Percentiles rank a stretch among this genome's conserved stretches.
Conservation (phyloP, 2,797 vertebrate genomes). For the Hypotaenidia okinawae region DNA sequence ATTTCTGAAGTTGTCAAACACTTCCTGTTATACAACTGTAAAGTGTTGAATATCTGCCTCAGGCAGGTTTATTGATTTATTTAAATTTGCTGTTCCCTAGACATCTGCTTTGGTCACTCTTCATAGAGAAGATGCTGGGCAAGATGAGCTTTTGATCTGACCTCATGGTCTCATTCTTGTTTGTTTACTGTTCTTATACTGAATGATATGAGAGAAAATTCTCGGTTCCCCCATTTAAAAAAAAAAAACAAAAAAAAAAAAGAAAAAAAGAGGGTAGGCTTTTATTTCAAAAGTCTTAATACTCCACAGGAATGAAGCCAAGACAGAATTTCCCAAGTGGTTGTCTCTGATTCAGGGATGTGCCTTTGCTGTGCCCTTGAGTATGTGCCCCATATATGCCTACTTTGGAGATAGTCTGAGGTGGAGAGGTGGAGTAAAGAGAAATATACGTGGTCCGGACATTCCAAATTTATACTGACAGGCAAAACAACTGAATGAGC, state of each 20-base stretch:
- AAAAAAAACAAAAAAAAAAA: not conserved
- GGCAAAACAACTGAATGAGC: not conserved
- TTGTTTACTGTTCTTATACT: conserved; percentile 32
- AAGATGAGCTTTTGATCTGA: not conserved
- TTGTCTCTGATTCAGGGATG: not conserved
- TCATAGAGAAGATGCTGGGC: conserved; percentile 4
- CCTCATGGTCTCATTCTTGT: not conserved
- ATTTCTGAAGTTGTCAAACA: conserved; percentile 58
- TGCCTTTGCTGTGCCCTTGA: not conserved
- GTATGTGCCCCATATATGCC: not conserved
- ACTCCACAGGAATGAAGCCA: not conserved
- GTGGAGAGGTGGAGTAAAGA: not conserved
- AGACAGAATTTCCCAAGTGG: not conserved
- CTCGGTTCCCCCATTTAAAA: not conserved
- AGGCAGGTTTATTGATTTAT: conserved; percentile 55
- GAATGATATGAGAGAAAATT: not conserved
- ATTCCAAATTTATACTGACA: not conserved
- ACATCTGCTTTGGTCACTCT: conserved; percentile 55
- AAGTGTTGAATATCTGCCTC: conserved; percentile 54
- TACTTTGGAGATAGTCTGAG: not conserved
- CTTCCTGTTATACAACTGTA: conserved; percentile 39
- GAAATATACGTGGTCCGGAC: not conserved
- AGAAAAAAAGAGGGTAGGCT: accelerated
- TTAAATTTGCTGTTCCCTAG: conserved; percentile 36
- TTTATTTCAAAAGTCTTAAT: not conserved